Evolutionary conservation across 2,113 vertebrate species (phyloP).

Genomic region (Tupaia chinensis): DNA sequence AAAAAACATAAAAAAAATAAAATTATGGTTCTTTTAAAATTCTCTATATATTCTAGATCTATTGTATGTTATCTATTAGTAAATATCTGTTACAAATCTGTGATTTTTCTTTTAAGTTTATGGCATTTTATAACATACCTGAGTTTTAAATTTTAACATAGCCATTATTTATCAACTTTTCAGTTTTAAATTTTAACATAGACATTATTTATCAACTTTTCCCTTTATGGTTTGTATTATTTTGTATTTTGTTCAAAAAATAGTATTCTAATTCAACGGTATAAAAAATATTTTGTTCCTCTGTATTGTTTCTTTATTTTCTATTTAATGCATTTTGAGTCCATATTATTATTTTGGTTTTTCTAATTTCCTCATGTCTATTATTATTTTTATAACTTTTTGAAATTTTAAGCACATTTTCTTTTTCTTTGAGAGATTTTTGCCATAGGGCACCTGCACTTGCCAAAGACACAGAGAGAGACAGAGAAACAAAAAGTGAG

Average conservation of each 20-base stretch:
- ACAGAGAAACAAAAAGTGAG: too few species aligned
- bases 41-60: neutral
- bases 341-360: neutral
- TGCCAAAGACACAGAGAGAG: too few species aligned
- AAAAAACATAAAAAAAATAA: too few species aligned
- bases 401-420: neutral
- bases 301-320: neutral
- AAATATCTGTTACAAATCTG: neutral
- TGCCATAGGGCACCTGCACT: too few species aligned
- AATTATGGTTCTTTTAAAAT: neutral
- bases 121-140: neutral
- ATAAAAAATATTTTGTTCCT: neutral
- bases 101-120: neutral
- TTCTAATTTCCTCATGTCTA: neutral
- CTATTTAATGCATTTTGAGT: neutral
- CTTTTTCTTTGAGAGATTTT: neutral
- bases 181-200: neutral
- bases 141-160: neutral
- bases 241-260: conserved; percentile 18
- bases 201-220: neutral
- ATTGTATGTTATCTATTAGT: neutral
- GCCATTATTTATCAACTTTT: neutral
- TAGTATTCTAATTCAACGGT: neutral
- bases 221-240: neutral
- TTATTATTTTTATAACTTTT: neutral